Evolutionary conservation across 2,113 vertebrate species (phyloP).

Genomic region (Scomber japonicus): DNA sequence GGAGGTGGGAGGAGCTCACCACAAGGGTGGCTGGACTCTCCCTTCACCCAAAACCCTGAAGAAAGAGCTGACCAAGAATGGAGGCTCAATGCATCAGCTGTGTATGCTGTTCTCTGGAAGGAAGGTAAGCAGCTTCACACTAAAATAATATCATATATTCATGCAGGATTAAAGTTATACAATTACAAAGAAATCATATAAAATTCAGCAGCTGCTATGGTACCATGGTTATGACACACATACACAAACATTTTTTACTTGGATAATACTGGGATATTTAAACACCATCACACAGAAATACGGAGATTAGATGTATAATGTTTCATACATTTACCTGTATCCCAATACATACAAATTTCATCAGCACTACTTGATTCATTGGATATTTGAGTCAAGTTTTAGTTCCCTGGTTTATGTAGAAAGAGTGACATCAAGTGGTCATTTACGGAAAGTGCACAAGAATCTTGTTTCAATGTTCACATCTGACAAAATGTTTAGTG

Average conservation of each 20-base stretch:
- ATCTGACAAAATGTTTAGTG: neutral
- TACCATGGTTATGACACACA: neutral
- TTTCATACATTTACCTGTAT: neutral
- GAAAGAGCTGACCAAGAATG: constrained; percentile 92
- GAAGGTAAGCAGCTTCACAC: constrained; percentile 86
- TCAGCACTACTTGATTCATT: neutral
- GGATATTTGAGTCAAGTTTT: neutral
- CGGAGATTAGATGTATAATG: neutral
- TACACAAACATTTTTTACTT: neutral
- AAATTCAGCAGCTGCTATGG: too few relatives aligned
- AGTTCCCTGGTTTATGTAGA: constrained; percentile 27
- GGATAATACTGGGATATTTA: neutral
- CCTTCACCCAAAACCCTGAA: constrained; percentile 94
- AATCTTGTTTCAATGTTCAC: neutral
- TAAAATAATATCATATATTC: neutral
- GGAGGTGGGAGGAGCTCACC: constrained; percentile 73
- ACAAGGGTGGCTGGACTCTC: constrained; percentile 87
- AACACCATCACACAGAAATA: neutral
- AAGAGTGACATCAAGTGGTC: constrained; percentile 75
- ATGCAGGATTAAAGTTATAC: neutral
- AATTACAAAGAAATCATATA: too few relatives aligned
- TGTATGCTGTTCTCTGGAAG: constrained; percentile 93
- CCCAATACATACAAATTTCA: neutral
- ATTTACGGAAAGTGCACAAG: constrained; percentile 46
- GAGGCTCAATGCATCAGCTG: constrained; percentile 96